These are phyloP conservation scores for Salmo trutta DNA, from an alignment of 2,797 vertebrate species.

Conservation along the genomic window DNA sequence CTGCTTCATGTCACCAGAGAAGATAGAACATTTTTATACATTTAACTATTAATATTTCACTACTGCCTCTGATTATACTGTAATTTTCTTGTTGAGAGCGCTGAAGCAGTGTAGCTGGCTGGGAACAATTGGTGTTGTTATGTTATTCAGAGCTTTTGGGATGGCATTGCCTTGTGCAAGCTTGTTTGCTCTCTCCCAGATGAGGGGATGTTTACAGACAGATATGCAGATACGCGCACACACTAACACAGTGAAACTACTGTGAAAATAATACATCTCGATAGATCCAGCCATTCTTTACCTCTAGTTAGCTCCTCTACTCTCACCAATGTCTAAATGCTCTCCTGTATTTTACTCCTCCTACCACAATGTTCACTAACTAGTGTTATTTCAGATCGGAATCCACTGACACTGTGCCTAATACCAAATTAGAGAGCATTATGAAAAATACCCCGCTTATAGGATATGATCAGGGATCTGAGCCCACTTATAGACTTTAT, in stretches of 20 bases:
- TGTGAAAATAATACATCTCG: too few species aligned
- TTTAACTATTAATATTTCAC: neutral
- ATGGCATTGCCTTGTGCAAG: conserved; percentile 6
- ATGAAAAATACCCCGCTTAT: conserved; percentile 5
- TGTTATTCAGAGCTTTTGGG: neutral
- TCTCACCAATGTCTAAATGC: conserved; percentile 18
- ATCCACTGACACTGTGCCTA: neutral
- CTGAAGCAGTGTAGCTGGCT: neutral
- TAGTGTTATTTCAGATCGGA: conserved; percentile 6
- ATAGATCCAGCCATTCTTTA: too few species aligned
- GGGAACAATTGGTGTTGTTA: neutral
- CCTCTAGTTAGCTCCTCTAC: conserved; percentile 54
- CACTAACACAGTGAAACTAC: conserved; percentile 1
- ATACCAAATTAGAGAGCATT: neutral
- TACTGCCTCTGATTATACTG: neutral
- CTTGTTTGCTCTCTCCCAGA: conserved; percentile 15
- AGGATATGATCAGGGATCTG: conserved; percentile 30
- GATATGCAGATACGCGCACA: neutral
- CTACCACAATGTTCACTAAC: neutral
- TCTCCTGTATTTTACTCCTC: neutral
- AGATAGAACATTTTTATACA: neutral
- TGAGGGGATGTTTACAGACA: neutral
- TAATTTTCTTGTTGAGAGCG: neutral
- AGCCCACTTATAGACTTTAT: conserved; percentile 49
- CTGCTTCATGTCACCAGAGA: neutral